Base-by-base conservation (phyloP, 1,140 invertebrate genomes). In the Chironomus tepperi region DNA sequence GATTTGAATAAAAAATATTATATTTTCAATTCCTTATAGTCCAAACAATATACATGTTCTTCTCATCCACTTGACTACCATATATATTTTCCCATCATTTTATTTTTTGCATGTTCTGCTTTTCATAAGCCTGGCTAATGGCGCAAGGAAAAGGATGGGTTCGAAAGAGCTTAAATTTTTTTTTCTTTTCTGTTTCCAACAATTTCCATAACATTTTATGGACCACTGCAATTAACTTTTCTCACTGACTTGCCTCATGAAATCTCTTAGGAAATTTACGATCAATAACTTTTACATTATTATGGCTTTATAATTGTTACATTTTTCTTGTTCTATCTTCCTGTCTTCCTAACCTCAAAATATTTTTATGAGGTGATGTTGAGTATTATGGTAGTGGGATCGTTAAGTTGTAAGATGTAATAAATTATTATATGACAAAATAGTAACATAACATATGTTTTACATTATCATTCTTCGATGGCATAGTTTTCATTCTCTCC, bases 151-250 rank as follows among this genome's bases (percentile, higher is more conserved):
- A 34, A 34, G 24, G 24, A 34, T 34, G 24, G 24, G 24, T 34
- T 34, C 5, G 24, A 34, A 34, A 34, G 24, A 34, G 24, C 24
- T 34, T 34, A 34, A 34, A 34, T 34, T 34, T 34, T 34, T 34
- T 5, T 34, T 34, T 34, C 24, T 34, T 34, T 34, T 34, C 24
- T 5, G 12, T 57, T 57, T 12, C 47, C n/a, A 15, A 43, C 21
- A 67, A 42, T 65, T 74, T 76, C 75, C 74, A 76, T 76, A 75
- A 75, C 75, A 73, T 73, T 67, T 77, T 76, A 74, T 75, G 74
- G 74, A 73, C 47, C n/a, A 57, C 75, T 74, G 75, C 74, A 73
- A 74, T 75, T 74, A 74, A 73, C 74, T 75, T 77, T 65, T 34
- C 24, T 34, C 24, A 34, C 24, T 34, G 24, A 34, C 24, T 34